These are phyloP conservation scores for Eristalinus sepulchralis DNA, from an alignment of 2,888 invertebrate species.

Conservation along the genomic window DNA sequence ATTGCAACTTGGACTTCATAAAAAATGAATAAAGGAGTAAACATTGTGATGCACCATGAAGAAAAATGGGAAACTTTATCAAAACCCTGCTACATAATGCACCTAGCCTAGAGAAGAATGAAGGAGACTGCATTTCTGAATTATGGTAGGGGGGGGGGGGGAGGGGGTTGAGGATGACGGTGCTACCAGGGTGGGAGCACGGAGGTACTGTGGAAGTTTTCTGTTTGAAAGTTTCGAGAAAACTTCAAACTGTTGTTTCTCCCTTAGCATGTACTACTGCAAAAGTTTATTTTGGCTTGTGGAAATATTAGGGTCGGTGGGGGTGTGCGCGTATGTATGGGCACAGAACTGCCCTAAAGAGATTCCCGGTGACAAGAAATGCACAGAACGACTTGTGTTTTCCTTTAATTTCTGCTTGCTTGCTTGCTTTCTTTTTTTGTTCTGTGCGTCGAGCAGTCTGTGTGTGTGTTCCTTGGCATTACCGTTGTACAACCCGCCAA, in stretches of 20 bases:
- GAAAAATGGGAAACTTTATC: slow-evolving; percentile 66
- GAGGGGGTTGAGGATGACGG: not conserved
- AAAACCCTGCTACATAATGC: slow-evolving; percentile 64
- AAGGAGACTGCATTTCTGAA: slow-evolving; percentile 22
- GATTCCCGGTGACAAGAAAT: slow-evolving; percentile 46
- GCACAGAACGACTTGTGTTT: slow-evolving; percentile 10
- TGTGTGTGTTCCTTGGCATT: slow-evolving; percentile 32
- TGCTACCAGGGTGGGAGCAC: not conserved
- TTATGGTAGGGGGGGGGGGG: slow-evolving; percentile 10
- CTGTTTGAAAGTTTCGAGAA: slow-evolving; percentile 52
- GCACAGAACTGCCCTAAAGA: slow-evolving; percentile 43
- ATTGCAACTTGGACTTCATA: slow-evolving; percentile 70
- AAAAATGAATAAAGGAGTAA: slow-evolving; percentile 69
- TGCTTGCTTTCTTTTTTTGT: not conserved
- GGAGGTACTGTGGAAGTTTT: slow-evolving; percentile 47
- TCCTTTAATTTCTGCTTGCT: not conserved
- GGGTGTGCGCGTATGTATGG: not conserved
- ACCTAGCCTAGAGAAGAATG: slow-evolving; percentile 22
- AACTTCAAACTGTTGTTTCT: slow-evolving; percentile 69
- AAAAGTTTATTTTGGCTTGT: slow-evolving; percentile 55
- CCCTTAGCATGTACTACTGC: slow-evolving; percentile 43
- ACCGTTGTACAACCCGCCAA: slow-evolving; percentile 49
- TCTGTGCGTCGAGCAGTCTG: slow-evolving; percentile 10
- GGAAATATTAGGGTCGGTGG: slow-evolving; percentile 24
- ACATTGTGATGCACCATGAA: slow-evolving; percentile 64